Base-by-base conservation (phyloP, 1,140 invertebrate genomes). In the Tyrophagus putrescentiae region DNA sequence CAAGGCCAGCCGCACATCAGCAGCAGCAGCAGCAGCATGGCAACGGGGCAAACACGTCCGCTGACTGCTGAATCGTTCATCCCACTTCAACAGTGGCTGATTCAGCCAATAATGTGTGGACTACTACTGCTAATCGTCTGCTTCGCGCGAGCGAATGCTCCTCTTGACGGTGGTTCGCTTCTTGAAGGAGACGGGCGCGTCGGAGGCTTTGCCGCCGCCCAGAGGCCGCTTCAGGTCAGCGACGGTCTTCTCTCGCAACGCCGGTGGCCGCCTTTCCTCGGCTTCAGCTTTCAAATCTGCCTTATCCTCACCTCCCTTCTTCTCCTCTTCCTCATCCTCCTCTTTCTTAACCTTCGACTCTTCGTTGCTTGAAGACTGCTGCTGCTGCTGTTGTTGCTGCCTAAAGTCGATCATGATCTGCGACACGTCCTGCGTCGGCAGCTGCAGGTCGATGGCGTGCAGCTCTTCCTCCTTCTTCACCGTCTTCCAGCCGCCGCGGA, bases 401-500 rank as follows among this genome's bases (percentile, higher is more conserved):
- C 39, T 27, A 3, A 54, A 34, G 4, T 54, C 52, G 13, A 25
- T 7, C n/a, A 54, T 27, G 25, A 54, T 60, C n/a, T 44, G 41
- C 7, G 42, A 5, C 11, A 44, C 29, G 18, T 45, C 18, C 18
- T 28, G n/a, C n/a, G 34, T 25, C 18, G 61, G 61, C 16, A 62
- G 34, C 27, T 62, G 54, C 18, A 62, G 53, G 33, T 62, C 61
- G 13, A 48, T 23, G 3, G 18, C 21, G 21, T 48, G 39, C 18
- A 13, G 13, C 21, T 9, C 32, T 18, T 60, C 31, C 23, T 28
- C 16, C 21, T 45, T 59, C 4, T 48, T 50, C 2, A 62, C 27
- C 1, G 53, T 41, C 54, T 50, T 25, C 61, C 61, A 62, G 9
- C 42, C 31, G 34, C 61, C 61, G n/a, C 32, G 42, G n/a, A 31